Evolutionary conservation across 2,113 vertebrate species (phyloP), one percentile per base, ranked within the genome.

Genomic region (Plecotus auritus): DNA sequence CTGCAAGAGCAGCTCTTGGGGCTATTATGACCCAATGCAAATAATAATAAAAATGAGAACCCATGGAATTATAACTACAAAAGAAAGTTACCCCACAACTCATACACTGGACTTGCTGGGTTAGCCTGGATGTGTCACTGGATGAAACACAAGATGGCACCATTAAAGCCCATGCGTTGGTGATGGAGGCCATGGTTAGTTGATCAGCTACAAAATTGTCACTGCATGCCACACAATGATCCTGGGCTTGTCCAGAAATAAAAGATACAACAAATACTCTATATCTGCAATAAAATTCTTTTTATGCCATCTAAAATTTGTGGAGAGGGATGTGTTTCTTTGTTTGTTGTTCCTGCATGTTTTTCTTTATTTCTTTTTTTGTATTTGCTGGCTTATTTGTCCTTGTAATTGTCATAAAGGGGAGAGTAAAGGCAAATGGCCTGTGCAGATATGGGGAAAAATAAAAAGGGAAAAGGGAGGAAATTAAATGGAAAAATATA

Each of bases 251-350:
- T 97, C 96, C 97, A 96, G 96, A 98, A 98, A 98, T 72, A 98
- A 99, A 99, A 99, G 98, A 98, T 98, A 99, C 0, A 98, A 99
- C 98, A 99, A 98, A 99, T 98, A 99, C 97, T 99, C 98, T 99
- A 98, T 81, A 95, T 98, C 99, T 98, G 99, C 99, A 99, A 99
- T 99, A 99, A 99, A 99, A 99, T 98, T 99, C 98, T 99, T 99
- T 99, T 99, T 99, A 99, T 99, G 99, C 99, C 99, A 99, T 99
- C 99, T 99, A 99, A 92, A 98, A 98, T 99, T 97, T 94, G 96
- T 98, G 94, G 88, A 54, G 90, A 93, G 47, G 78, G 91, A 28
- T 93, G 74, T 92, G 96, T 89, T 97, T 97, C 90, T 97, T 54
- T 64, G 84, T 78, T 47, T 69, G 85, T 86, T 64, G n/a, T 69